phyloP scores from a whole-genome alignment of 2,888 invertebrate genomes.

The Scaptodrosophila latifasciaeformis region DNA sequence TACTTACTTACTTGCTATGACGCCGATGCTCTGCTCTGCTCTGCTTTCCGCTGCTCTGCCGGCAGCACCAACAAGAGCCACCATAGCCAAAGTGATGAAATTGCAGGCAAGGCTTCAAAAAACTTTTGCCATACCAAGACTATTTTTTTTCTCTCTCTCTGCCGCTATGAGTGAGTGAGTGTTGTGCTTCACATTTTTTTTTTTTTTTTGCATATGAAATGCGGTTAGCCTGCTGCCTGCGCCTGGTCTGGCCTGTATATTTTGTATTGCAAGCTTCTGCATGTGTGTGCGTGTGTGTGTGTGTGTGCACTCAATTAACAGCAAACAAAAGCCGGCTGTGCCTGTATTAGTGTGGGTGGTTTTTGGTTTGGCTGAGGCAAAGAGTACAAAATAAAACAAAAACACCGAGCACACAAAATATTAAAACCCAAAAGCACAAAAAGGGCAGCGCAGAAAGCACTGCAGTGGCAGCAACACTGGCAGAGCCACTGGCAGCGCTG shows the following conservation, averaged over 20 bases:
- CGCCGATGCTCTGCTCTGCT: neutral
- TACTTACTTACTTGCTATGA: neutral
- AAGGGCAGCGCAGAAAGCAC: constrained; percentile 2
- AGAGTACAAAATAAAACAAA: constrained; percentile 34
- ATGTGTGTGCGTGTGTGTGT: constrained; percentile 27
- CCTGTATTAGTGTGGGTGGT: constrained; percentile 16
- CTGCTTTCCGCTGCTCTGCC: no score
- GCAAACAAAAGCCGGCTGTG: constrained; percentile 51
- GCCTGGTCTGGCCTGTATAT: neutral
- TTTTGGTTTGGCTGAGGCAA: constrained; percentile 12
- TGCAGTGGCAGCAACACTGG: no score
- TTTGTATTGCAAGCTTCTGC: neutral
- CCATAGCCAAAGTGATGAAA: no score
- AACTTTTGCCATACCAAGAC: neutral
- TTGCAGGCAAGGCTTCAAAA: neutral
- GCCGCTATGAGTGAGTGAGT: neutral
- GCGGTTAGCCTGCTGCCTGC: neutral
- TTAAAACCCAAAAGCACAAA: neutral
- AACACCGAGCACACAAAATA: constrained; percentile 9
- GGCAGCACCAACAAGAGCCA: no score
- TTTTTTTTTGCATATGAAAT: neutral
- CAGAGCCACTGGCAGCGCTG: no score
- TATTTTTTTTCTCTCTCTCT: neutral
- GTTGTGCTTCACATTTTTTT: constrained; percentile 4
- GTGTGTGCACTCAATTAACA: constrained; percentile 58